Percentiles rank a stretch among this genome's conserved stretches.
Conservation (phyloP, 2,113 vertebrate species). For the Neomonachus schauinslandi region DNA sequence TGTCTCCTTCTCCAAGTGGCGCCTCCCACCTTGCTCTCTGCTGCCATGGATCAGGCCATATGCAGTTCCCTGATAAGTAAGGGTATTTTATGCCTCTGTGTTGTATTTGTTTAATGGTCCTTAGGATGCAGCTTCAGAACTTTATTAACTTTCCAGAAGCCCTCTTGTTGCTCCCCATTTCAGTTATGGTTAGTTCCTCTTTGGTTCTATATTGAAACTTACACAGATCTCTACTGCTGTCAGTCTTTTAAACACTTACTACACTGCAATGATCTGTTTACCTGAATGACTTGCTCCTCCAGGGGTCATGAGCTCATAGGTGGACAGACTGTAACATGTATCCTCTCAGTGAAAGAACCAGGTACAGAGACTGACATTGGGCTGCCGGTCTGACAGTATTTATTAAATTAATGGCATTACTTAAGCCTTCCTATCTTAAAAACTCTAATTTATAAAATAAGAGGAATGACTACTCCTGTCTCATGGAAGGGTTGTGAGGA, state of each 20-base stretch:
- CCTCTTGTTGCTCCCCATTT: background rate
- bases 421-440: background rate
- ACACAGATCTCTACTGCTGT: background rate
- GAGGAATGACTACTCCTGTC: background rate
- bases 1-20: background rate
- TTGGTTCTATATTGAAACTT: background rate
- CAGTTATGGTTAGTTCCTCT: background rate
- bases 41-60: fast-evolving
- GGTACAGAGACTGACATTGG: background rate
- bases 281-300: background rate
- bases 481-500: background rate
- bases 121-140: background rate
- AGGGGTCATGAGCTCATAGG: background rate
- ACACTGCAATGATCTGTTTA: background rate
- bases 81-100: background rate
- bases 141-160: too few relatives aligned
- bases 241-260: background rate
- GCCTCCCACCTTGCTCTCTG: background rate
- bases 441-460: background rate
- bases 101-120: background rate
- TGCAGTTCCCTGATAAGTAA: too few relatives aligned
- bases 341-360: background rate
- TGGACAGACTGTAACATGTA: background rate
- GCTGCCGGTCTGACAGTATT: background rate
- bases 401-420: background rate